A percentile compares a stretch with the other conserved stretches of the same genome.
Conservation (phyloP, 2,797 vertebrate genomes). For the Echeneis naucrates region DNA sequence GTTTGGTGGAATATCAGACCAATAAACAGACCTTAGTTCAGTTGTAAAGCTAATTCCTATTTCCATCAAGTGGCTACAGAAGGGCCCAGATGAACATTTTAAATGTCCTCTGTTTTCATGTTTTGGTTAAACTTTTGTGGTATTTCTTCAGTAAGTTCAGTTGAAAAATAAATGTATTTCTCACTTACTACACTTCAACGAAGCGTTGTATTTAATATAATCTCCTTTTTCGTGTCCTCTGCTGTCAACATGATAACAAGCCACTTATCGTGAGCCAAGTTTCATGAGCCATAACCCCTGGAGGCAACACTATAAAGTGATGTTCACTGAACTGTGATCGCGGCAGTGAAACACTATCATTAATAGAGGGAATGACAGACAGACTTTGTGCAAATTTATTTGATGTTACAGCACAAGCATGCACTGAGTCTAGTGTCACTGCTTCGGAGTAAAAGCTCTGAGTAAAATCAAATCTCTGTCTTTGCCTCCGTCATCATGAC, state of each 20-base stretch:
- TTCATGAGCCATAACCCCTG: slow-evolving; percentile 29
- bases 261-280: slow-evolving; percentile 27
- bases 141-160: not conserved
- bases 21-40: not conserved
- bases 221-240: slow-evolving; percentile 11
- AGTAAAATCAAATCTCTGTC: slow-evolving; percentile 2
- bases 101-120: not conserved
- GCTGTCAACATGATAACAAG: slow-evolving; percentile 20
- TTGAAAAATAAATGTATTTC: not conserved
- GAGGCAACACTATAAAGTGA: slow-evolving; percentile 42
- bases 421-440: not conserved
- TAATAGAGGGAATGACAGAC: slow-evolving; percentile 32
- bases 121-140: not conserved
- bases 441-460: slow-evolving; percentile 25
- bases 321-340: slow-evolving; percentile 51
- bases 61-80: not conserved
- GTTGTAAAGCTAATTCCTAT: not conserved
- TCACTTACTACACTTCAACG: not conserved
- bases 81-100: not conserved
- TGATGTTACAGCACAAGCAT: slow-evolving; percentile 12
- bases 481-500: not conserved
- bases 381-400: slow-evolving; percentile 42
- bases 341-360: slow-evolving; percentile 28
- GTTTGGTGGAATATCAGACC: not conserved
- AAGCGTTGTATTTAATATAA: not conserved